Evolutionary conservation across 1,140 invertebrate species (phyloP).

Genomic region (Zaprionus vittiger): DNA sequence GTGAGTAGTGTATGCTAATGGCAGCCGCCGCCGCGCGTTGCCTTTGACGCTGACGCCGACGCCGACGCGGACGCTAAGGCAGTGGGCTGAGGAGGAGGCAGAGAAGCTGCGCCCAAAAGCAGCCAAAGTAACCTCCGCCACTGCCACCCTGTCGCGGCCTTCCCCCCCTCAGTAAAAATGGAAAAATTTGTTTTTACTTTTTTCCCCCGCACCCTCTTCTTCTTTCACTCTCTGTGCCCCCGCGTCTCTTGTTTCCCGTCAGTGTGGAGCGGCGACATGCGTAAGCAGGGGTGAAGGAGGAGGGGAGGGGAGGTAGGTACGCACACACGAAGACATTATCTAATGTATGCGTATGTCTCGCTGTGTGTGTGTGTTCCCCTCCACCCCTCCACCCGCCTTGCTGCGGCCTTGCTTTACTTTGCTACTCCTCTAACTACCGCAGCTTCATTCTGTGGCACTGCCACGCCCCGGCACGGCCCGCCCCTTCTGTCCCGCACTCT

Average conservation of each 20-base stretch:
- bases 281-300: background rate
- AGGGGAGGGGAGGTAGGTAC: no score
- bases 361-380: constrained; percentile 20
- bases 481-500: background rate
- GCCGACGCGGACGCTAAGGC: constrained; percentile 7
- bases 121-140: background rate
- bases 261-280: constrained; percentile 19
- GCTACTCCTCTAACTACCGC: constrained; percentile 16
- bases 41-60: constrained; percentile 36
- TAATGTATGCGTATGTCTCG: constrained; percentile 47
- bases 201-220: background rate
- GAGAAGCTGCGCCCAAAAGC: constrained; percentile 1
- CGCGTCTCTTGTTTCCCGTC: background rate
- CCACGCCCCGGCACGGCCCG: background rate
- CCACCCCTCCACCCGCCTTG: background rate
- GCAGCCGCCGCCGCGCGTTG: constrained; percentile 65
- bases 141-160: background rate
- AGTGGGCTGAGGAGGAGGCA: background rate
- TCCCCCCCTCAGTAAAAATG: constrained; percentile 65
- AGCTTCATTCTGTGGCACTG: constrained; percentile 16
- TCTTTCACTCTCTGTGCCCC: background rate
- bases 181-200: constrained; percentile 68
- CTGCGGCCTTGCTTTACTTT: constrained; percentile 2
- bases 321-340: constrained; percentile 12
- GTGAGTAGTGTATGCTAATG: constrained; percentile 83